Base-by-base conservation (phyloP, 2,113 vertebrate genomes). In the Fregata magnificens region DNA sequence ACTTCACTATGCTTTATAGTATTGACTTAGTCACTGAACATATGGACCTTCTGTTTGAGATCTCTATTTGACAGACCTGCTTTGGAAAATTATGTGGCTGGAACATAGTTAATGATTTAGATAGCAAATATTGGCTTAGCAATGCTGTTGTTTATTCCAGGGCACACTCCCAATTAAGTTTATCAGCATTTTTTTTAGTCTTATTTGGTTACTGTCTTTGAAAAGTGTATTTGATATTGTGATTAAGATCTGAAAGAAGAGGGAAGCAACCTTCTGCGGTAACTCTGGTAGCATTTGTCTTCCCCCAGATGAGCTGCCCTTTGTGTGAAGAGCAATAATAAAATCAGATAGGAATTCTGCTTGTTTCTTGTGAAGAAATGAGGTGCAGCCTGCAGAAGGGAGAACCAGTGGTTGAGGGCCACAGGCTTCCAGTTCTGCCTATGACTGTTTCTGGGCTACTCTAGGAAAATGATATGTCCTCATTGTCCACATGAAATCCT, bases 11-110 rank as follows among this genome's bases (percentile, higher is more conserved):
- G 63, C 80, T 94, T 94, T 93, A 67, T 66, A 16, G 29, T 95
- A 88, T 95, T 96, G 93, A 96, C 79, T 93, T 95, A 81, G 79
- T 79, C 63, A 71, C 67, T 88, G 89, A 95, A 81, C 94, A 94
- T 90, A 95, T 63, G 84, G 94, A 52, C 93, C 55, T 88, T 73
- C 49, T 95, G 78, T 80, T 95, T 90, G 86, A 88, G 62, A 91
- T 93, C 50, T 66, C 69, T 66, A 66, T 94, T 70, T 88, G 76
- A 80, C 59, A 91, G 42, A 55, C 12, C 29, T 1, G 1, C 81
- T 79, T 53, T 25, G 55, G 71, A 87, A 95, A 89, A 92, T 92
- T 42, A 79, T 56, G 25, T 88, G 89, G 34, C 59, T 94, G 50
- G 53, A 93, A 70, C 74, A 47, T 45, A 77, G 70, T 78, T 97